Evolutionary conservation across 2,113 vertebrate genomes (phyloP), one percentile per base, ranked within the genome.

Genomic region (Ceyx cyanopectus): DNA sequence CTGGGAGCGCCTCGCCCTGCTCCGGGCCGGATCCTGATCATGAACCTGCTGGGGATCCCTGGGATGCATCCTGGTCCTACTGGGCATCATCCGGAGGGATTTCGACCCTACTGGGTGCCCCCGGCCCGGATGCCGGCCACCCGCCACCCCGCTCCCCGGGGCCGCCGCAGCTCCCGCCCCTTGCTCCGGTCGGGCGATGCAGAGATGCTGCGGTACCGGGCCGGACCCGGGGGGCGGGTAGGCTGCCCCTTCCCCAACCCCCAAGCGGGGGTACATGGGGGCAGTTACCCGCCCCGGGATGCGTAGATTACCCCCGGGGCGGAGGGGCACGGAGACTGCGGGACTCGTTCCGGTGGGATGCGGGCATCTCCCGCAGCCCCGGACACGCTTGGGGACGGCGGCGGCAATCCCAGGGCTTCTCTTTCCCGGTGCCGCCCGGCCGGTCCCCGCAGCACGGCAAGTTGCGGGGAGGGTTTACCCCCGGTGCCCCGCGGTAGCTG

Each of bases 61-160:
- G 7, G 19, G 6, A 5, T 3, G 6, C 32, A 12, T 16, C 27
- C 79, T 41, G 65, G 3, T 7, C 11, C 1, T 4, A 7, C 17
- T 10, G 17, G 34, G 11, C 26, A 3, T 46, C 32, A 14, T 11
- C 8, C 11, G 46, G 16, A 2, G 2, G 23, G 45, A n/a, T 22
- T 14, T 19, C 16, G 22, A 5, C 2, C 18, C 6, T 48, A 4
- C 5, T n/a, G 46, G 56, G 45, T 14, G 3, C 37, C 37, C 50
- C 40, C 5, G 37, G 37, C 18, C 21, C 14, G 19, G 65, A n/a
- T 29, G 15, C 65, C 15, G 32, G 23, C 19, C 26, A 27, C 63
- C 43, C 21, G 12, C 61, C 30, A 10, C 37, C 34, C 37, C 22
- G 14, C 29, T 53, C 51, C 37, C 76, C 51, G 19, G 9, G 29